Percentiles rank a stretch among this genome's conserved stretches.
Conservation (phyloP, 1,140 invertebrate species). For the Papilio xuthus region DNA sequence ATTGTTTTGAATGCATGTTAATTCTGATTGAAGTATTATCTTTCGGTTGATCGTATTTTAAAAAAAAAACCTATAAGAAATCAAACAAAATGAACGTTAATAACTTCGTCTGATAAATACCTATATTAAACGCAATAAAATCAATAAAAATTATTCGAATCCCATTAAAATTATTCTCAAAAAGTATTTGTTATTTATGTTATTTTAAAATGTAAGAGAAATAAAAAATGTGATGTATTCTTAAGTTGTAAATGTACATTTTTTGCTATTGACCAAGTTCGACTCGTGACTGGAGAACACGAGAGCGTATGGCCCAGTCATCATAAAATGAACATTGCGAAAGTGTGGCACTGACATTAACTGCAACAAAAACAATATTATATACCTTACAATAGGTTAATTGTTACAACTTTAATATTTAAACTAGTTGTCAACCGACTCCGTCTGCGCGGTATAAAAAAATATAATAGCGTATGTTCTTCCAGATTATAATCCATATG, state of each 20-base stretch:
- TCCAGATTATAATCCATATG: too few relatives aligned
- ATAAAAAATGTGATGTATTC: not conserved
- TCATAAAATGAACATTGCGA: slow-evolving; percentile 5
- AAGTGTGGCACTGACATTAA: slow-evolving; percentile 21
- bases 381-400: not conserved
- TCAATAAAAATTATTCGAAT: not conserved
- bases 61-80: too few relatives aligned
- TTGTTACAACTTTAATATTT: not conserved
- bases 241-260: not conserved
- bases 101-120: too few relatives aligned
- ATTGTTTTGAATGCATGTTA: too few relatives aligned
- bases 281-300: slow-evolving; percentile 20
- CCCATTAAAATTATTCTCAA: not conserved
- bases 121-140: too few relatives aligned
- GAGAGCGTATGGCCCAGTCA: not conserved
- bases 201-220: not conserved
- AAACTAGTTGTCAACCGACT: too few relatives aligned
- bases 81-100: too few relatives aligned
- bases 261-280: slow-evolving; percentile 9
- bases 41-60: too few relatives aligned
- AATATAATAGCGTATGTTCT: too few relatives aligned
- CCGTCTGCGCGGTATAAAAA: too few relatives aligned
- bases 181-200: not conserved
- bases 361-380: slow-evolving; percentile 1
- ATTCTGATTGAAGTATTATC: too few relatives aligned